phyloP scores from a whole-genome alignment of 2,888 invertebrate genomes.

The Parnassius smintheus region DNA sequence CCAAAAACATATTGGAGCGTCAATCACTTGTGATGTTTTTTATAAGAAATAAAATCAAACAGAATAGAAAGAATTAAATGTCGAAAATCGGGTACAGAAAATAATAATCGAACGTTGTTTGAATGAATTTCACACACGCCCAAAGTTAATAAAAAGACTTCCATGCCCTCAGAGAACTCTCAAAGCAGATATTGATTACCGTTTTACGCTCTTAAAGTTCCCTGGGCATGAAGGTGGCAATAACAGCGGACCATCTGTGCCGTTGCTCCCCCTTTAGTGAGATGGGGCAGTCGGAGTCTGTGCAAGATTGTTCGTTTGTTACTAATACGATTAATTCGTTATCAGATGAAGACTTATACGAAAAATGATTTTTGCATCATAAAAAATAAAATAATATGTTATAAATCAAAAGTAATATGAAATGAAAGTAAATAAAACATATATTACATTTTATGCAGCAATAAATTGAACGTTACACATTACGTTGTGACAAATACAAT shows the following conservation, averaged over 20 bases:
- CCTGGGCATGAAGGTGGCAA: conserved; percentile 59
- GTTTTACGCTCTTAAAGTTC: conserved; percentile 55
- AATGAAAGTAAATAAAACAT: too few species aligned
- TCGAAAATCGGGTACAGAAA: neutral
- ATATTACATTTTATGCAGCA: too few species aligned
- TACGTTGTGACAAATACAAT: too few species aligned
- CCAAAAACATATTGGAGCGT: too few species aligned
- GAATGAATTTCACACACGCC: conserved; percentile 22
- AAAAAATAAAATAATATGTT: neutral
- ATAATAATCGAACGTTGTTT: conserved; percentile 2
- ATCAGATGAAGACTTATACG: conserved; percentile 9
- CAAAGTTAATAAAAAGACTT: conserved; percentile 26
- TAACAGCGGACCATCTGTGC: conserved; percentile 70
- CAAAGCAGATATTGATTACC: conserved; percentile 57
- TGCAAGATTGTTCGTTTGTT: conserved; percentile 30
- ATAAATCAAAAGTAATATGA: neutral
- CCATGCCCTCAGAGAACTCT: conserved; percentile 21
- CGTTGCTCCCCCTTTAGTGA: conserved; percentile 54
- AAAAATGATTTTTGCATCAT: neutral
- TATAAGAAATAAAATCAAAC: too few species aligned
- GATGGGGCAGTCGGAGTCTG: conserved; percentile 32
- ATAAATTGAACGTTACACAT: too few species aligned
- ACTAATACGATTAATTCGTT: conserved; percentile 32
- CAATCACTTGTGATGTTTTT: too few species aligned
- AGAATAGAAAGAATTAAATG: too few species aligned